Conservation (phyloP, 2,797 vertebrate species). For the Enoplosus armatus region DNA sequence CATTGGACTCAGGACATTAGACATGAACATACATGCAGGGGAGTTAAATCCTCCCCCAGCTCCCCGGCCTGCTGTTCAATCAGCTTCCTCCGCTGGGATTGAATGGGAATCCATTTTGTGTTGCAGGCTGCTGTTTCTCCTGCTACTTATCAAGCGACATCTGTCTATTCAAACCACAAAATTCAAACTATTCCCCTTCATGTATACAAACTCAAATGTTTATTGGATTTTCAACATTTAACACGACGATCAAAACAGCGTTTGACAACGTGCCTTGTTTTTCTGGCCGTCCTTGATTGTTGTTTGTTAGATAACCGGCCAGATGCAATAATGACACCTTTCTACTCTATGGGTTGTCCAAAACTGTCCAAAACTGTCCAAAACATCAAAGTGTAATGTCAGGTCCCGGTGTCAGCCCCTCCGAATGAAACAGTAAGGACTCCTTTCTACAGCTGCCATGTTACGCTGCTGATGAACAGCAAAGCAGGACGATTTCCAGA, state of each 20-base stretch:
- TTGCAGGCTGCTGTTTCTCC: conserved; percentile 40
- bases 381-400: conserved; percentile 5
- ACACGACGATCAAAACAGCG: not conserved
- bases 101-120: conserved; percentile 63
- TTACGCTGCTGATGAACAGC: not conserved
- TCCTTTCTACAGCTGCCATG: not conserved
- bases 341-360: no score
- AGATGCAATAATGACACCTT: not conserved
- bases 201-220: not conserved
- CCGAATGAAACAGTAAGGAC: not conserved
- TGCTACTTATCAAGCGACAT: conserved; percentile 32
- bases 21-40: conserved; percentile 69
- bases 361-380: no score
- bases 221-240: conserved; percentile 1
- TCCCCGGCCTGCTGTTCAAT: conserved; percentile 66
- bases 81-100: conserved; percentile 42
- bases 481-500: not conserved
- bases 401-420: not conserved
- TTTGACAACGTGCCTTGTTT: not conserved
- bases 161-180: conserved; percentile 23
- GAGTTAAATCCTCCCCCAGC: conserved; percentile 59
- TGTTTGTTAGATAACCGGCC: conserved; percentile 15
- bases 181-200: not conserved
- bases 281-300: not conserved
- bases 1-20: conserved; percentile 70